Conservation (phyloP, 2,113 vertebrate genomes). For the Dissostichus mawsoni region DNA sequence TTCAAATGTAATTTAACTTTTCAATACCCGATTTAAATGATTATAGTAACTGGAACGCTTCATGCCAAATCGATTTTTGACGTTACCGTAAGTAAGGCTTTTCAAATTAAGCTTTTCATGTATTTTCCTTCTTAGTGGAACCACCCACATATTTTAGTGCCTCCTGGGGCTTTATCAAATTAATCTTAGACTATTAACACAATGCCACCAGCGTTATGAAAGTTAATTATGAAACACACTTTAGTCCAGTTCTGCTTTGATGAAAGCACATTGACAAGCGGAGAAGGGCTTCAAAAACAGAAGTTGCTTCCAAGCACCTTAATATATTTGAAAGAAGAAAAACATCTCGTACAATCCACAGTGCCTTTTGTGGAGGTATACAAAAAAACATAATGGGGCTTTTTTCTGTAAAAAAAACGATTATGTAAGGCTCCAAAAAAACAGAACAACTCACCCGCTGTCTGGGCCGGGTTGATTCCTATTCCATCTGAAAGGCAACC, state of each 20-base stretch:
- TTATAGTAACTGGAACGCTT: slow-evolving; percentile 9
- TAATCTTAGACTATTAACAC: slow-evolving; percentile 25
- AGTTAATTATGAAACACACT: slow-evolving; percentile 25
- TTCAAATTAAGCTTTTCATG: not conserved
- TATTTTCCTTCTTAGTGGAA: slow-evolving; percentile 4
- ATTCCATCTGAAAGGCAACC: slow-evolving; percentile 79
- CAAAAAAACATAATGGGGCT: not conserved
- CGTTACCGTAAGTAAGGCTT: not conserved
- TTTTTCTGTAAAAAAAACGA: not conserved
- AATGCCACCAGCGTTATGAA: slow-evolving; percentile 24
- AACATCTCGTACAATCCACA: not conserved
- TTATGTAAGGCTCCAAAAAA: not conserved
- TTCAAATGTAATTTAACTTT: too few species aligned
- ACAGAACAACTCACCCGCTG: slow-evolving; percentile 78
- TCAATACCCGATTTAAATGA: not conserved
- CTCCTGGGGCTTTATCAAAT: slow-evolving; percentile 5
- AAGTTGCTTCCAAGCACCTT: not conserved
- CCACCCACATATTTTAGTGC: slow-evolving; percentile 3
- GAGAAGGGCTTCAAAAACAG: slow-evolving; percentile 8
- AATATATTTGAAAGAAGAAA: slow-evolving; percentile 1
- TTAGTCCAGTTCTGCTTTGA: slow-evolving; percentile 17
- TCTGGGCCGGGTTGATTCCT: slow-evolving; percentile 86
- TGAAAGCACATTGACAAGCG: slow-evolving; percentile 12
- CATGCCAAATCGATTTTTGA: not conserved
- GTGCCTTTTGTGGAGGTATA: not conserved